phyloP scores from a whole-genome alignment of 1,140 invertebrate species.

The Periplaneta americana region DNA sequence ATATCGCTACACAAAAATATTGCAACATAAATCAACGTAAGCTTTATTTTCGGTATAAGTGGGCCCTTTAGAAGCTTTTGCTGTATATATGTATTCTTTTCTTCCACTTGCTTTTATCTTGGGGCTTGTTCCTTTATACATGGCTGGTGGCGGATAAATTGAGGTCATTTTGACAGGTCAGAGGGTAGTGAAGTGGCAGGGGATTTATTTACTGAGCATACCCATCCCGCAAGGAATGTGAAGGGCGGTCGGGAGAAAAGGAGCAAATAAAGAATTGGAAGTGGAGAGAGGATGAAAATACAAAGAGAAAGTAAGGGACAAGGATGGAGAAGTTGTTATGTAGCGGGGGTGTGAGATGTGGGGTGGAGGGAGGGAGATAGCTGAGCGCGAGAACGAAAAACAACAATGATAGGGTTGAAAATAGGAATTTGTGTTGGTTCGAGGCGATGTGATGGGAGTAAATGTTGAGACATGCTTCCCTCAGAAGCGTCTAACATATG shows the following conservation, averaged over 20 bases:
- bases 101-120: neutral
- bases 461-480: neutral
- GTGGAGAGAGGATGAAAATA: neutral
- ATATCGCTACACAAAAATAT: neutral
- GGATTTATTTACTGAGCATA: neutral
- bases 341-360: neutral
- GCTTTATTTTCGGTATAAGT: neutral
- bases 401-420: neutral
- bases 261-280: neutral
- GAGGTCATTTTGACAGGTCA: neutral
- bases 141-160: neutral
- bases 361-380: neutral
- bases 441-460: neutral
- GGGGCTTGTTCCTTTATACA: neutral
- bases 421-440: neutral
- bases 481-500: too few relatives aligned
- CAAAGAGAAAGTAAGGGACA: neutral
- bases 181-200: neutral
- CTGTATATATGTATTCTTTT: neutral
- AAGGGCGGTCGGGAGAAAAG: neutral
- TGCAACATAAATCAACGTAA: neutral
- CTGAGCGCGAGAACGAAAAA: neutral
- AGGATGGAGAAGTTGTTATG: too few relatives aligned
- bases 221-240: neutral
- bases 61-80: neutral